These are phyloP conservation scores for Hippocampus kuda DNA, from an alignment of 2,797 vertebrate species.

Conservation along the genomic window DNA sequence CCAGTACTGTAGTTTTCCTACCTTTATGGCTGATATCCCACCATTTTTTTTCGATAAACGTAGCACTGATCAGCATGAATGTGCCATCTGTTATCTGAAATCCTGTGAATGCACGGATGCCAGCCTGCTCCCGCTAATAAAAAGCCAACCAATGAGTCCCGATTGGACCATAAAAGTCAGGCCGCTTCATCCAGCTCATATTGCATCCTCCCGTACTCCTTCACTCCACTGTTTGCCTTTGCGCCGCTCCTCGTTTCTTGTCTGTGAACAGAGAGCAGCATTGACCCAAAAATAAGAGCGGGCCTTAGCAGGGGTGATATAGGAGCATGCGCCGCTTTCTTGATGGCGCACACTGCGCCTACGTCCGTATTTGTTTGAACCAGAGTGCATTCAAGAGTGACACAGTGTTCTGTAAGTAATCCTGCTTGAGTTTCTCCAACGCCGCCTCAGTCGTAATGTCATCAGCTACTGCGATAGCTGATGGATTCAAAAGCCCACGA, in stretches of 20 bases:
- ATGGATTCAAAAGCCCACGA: neutral
- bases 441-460: neutral
- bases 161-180: neutral
- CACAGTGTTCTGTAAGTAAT: neutral
- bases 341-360: slow-evolving; percentile 49
- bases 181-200: neutral
- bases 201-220: neutral
- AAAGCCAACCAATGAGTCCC: slow-evolving; percentile 1
- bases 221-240: neutral
- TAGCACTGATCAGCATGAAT: neutral
- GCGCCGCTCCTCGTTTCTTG: slow-evolving; percentile 21
- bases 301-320: slow-evolving; percentile 46
- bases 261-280: slow-evolving; percentile 50
- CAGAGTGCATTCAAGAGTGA: neutral
- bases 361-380: slow-evolving; percentile 23
- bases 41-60: neutral
- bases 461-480: neutral
- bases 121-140: neutral
- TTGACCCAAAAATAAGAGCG: slow-evolving; percentile 63
- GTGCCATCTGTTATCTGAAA: neutral
- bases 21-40: neutral
- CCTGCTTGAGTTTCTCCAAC: neutral
- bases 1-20: neutral
- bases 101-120: neutral
- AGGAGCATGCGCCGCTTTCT: slow-evolving; percentile 43